Conservation (phyloP, 1,140 invertebrate species). For the Lucilia sericata region DNA sequence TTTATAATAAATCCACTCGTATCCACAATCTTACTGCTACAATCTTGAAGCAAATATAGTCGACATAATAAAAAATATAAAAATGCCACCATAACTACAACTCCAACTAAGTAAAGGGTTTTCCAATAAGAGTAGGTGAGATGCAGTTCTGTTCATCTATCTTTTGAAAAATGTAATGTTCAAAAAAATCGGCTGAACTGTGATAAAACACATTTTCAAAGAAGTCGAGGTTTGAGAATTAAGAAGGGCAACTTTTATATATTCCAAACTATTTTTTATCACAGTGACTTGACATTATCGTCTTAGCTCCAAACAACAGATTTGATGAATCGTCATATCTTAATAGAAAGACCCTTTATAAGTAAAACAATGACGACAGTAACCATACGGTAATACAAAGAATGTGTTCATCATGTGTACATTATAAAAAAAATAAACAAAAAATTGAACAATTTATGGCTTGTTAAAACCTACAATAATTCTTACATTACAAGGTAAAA, state of each 20-base stretch:
- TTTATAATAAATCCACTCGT: slow-evolving; percentile 25
- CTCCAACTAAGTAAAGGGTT: not conserved
- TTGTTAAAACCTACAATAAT: slow-evolving; percentile 41
- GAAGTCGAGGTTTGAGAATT: too few relatives aligned
- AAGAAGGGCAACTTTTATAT: too few relatives aligned
- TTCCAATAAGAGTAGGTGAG: too few relatives aligned
- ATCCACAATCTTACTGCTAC: slow-evolving; percentile 4
- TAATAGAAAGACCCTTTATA: too few relatives aligned
- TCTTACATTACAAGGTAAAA: slow-evolving; percentile 20
- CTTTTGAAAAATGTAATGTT: too few relatives aligned
- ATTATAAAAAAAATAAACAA: not conserved
- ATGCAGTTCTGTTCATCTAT: too few relatives aligned
- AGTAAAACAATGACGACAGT: not conserved
- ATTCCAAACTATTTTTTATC: too few relatives aligned
- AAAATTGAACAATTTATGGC: slow-evolving; percentile 36
- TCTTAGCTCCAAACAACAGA: too few relatives aligned
- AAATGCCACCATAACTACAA: not conserved
- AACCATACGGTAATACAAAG: not conserved
- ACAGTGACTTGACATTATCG: too few relatives aligned
- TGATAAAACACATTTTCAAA: too few relatives aligned
- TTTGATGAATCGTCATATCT: too few relatives aligned
- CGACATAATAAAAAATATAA: slow-evolving; percentile 10
- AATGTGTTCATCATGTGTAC: not conserved
- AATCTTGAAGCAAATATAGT: not conserved
- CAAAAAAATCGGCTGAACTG: too few relatives aligned